Evolutionary conservation across 1,140 invertebrate genomes (phyloP).

Genomic region (Melanaphis sacchari): DNA sequence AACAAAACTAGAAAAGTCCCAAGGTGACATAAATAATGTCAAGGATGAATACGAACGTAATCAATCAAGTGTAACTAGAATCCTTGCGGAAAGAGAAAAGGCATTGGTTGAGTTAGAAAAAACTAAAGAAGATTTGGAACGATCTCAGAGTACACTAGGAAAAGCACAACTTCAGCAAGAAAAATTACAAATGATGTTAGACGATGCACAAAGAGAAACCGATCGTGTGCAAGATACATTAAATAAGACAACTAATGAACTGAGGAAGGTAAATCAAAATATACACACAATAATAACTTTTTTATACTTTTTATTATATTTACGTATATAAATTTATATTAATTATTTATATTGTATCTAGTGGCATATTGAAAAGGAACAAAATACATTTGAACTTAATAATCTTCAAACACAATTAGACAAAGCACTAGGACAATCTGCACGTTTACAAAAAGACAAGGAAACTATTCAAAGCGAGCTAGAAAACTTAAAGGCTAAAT

Average conservation of each 20-base stretch:
- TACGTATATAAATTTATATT: background rate
- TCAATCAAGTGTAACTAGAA: slow-evolving; percentile 75
- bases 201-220: slow-evolving; percentile 89
- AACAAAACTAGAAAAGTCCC: slow-evolving; percentile 91
- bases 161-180: slow-evolving; percentile 90
- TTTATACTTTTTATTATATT: slow-evolving; percentile 55
- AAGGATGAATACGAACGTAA: slow-evolving; percentile 88
- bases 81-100: slow-evolving; percentile 88
- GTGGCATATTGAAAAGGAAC: slow-evolving; percentile 90
- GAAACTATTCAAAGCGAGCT: slow-evolving; percentile 84
- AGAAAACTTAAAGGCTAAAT: slow-evolving; percentile 86
- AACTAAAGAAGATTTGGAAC: slow-evolving; percentile 86
- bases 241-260: slow-evolving; percentile 81
- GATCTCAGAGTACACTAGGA: slow-evolving; percentile 84
- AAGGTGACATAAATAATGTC: slow-evolving; percentile 89
- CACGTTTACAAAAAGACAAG: slow-evolving; percentile 86
- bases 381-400: slow-evolving; percentile 86
- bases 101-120: slow-evolving; percentile 86
- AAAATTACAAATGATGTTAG: slow-evolving; percentile 84
- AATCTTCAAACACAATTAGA: slow-evolving; percentile 89
- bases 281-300: background rate
- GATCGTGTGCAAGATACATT: slow-evolving; percentile 87
- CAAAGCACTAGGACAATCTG: slow-evolving; percentile 84
- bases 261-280: slow-evolving; percentile 72
- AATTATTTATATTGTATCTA: slow-evolving; percentile 61